These are phyloP conservation scores for Dolichopus griseipennis DNA, from an alignment of 2,888 invertebrate genomes.

Conservation along the genomic window DNA sequence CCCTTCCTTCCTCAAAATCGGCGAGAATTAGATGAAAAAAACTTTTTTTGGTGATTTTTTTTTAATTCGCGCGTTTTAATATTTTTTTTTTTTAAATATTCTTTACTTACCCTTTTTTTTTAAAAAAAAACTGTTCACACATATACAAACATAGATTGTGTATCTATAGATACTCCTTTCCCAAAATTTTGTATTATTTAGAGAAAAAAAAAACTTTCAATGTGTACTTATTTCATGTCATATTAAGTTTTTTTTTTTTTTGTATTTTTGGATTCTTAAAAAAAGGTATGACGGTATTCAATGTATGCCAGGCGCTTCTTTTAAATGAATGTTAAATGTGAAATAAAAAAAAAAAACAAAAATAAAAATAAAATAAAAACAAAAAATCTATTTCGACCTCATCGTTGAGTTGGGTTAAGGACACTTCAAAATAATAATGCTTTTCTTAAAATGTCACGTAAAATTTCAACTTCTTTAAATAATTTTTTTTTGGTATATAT, in stretches of 20 bases:
- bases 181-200: background rate
- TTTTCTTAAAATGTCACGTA: background rate
- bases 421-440: background rate
- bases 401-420: background rate
- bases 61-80: no score
- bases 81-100: no score
- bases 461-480: background rate
- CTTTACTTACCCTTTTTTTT: no score
- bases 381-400: background rate
- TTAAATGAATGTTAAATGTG: no score
- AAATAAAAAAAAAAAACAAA: background rate
- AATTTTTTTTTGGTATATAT: background rate
- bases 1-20: no score
- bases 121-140: no score
- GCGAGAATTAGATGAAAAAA: no score
- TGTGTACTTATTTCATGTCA: background rate
- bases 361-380: background rate
- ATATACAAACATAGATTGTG: no score
- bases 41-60: no score
- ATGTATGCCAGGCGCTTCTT: no score
- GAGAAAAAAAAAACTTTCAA: background rate
- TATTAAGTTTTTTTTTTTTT: background rate
- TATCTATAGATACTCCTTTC: no score
- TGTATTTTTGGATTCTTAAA: background rate
- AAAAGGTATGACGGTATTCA: no score